Base-by-base conservation (phyloP, 30 jellyfish, hydroid and myxozoan genomes). In the Aurelia sp. region DNA sequence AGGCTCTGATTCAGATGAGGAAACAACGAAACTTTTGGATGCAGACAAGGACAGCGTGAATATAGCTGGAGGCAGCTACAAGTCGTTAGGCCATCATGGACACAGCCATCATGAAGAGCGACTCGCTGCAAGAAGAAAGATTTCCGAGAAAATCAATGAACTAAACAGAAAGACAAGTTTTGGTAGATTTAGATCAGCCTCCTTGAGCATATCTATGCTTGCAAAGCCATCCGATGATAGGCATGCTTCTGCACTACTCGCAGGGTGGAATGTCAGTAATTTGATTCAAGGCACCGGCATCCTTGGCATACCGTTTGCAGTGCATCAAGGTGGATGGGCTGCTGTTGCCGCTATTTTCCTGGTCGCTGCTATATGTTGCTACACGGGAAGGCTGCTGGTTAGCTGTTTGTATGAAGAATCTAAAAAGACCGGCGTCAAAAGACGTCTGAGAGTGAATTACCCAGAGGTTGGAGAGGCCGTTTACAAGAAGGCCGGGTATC, bases 381-480 rank as follows among this genome's bases (percentile, higher is more conserved):
- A 93, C 70, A 93, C 98, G 2, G 98, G 98, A 11, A 88, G 89
- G 52, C 71, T 93, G 73, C 79, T 93, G 65, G 65, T 93, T 60
- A 97, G 87, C 55, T 88, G 98, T 78, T 77, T 93, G 87, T 93
- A 93, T 78, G 98, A 93, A 78, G 96, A 83, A 69, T 93, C 98
- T 10, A 87, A 75, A 66, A 93, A 93, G 58, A 85, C 98, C 16
- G 76, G 84, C 4, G 62, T 93, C 16, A 77, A 67, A 70, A 76
- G 97, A 41, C 81, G 98, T 10, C 40, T 93, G 75, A 68, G 98
- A 55, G 91, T 88, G 27, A 93, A 81, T 81, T 93, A 93, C 75
- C 97, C 98, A 77, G 98, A 93, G 67, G 96, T 93, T 40, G 98
- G 92, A 21, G 98, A 88, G 52, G 93, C 98, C 18, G 98, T 93